phyloP scores from a whole-genome alignment of 2,888 invertebrate species.

The Chrysomela aeneicollis region DNA sequence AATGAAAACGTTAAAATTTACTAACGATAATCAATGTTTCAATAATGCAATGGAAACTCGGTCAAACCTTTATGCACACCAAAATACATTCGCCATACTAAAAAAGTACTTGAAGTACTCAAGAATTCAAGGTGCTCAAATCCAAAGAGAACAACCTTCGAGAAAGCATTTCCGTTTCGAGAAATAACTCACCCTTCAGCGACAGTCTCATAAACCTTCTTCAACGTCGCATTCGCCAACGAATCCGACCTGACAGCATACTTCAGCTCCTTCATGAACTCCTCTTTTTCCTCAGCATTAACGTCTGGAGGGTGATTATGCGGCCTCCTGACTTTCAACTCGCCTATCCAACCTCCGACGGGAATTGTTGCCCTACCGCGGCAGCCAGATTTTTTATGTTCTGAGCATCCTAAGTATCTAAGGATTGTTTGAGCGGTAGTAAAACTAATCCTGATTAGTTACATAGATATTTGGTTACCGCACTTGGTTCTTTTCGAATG shows the following conservation, averaged over 20 bases:
- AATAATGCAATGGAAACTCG: too few relatives aligned
- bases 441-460: background rate
- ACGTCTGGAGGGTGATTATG: constrained; percentile 56
- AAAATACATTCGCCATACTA: too few relatives aligned
- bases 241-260: constrained; percentile 42
- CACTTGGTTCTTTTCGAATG: constrained; percentile 1
- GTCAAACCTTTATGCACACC: too few relatives aligned
- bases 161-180: background rate
- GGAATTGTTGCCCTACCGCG: constrained; percentile 54
- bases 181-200: constrained; percentile 49
- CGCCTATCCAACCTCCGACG: constrained; percentile 45
- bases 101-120: too few relatives aligned
- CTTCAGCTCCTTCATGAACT: constrained; percentile 50
- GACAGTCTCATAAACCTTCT: constrained; percentile 54
- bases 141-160: too few relatives aligned
- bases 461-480: constrained; percentile 28
- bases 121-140: too few relatives aligned
- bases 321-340: constrained; percentile 50
- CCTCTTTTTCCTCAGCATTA: constrained; percentile 51
- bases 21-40: too few relatives aligned
- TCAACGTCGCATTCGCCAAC: constrained; percentile 46
- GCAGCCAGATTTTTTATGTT: constrained; percentile 53
- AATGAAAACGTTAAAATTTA: too few relatives aligned
- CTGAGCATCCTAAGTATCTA: constrained; percentile 55
- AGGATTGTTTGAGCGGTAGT: constrained; percentile 13